Base-by-base conservation (phyloP, 1,140 invertebrate genomes). In the Drosophila funebris region DNA sequence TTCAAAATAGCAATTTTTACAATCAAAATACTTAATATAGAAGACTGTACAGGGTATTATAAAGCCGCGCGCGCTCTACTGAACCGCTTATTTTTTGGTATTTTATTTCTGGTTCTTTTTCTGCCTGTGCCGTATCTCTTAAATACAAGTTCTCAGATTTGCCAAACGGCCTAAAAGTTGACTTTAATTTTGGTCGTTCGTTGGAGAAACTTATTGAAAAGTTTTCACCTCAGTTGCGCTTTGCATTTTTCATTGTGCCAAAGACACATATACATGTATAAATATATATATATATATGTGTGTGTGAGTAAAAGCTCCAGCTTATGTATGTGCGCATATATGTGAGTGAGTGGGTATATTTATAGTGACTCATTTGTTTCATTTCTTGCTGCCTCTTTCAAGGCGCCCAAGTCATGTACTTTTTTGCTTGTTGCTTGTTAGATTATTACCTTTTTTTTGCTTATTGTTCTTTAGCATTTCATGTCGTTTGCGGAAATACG, bases 151-250 rank as follows among this genome's bases (percentile, higher is more conserved):
- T 87, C 44, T 22, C 13, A 70, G 63, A 75, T 53, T 85, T 56
- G 5, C 43, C 24, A 44, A 64, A 57, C 53, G 64, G 72, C 76
- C 75, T 72, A 73, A 83, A 64, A 78, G 77, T 70, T 69, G 82
- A 50, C 74, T 87, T 72, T 82, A 69, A 82, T 77, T 81, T 81
- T 66, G 56, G 41, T 44, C 13, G 77, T 46, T 58, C 66, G 75
- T 78, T 76, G 67, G 16, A 37, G 44, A 33, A 81, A 87, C 80
- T 79, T 84, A 89, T 84, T 73, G 79, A 61, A 88, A 88, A 88
- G 68, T 88, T 88, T 89, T 88, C 84, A 89, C 84, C 84, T 88
- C 84, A 88, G 89, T 88, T 88, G 80, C 79, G 84, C 80, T 84
- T 74, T 84, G 76, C 70, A 84, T 89, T 89, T 88, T 74, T 87